phyloP scores from a whole-genome alignment of 2,888 invertebrate genomes.

The Drosophila melanosoma region DNA sequence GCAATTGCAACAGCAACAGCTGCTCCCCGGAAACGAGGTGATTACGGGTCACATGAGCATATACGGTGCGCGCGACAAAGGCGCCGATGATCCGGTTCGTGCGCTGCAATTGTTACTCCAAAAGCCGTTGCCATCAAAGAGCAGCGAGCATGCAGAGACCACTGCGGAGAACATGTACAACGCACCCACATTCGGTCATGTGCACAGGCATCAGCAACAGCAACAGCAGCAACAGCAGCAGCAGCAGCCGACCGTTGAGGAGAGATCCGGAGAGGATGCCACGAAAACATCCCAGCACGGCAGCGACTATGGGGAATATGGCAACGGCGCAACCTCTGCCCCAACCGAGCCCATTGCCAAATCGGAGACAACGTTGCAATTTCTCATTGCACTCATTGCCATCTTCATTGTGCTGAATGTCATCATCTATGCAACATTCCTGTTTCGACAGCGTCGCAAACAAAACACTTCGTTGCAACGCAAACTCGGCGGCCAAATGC shows the following conservation, averaged over 20 bases:
- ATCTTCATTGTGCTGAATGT: constrained; percentile 91
- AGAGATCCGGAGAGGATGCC: constrained; percentile 37
- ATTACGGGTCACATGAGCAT: constrained; percentile 85
- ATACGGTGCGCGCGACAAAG: constrained; percentile 83
- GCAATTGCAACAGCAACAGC: constrained; percentile 30
- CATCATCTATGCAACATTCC: constrained; percentile 82
- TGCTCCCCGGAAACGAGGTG: constrained; percentile 73
- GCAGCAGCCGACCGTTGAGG: constrained; percentile 36
- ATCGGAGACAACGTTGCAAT: constrained; percentile 87
- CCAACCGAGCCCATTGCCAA: constrained; percentile 85
- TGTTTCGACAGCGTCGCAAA: constrained; percentile 82
- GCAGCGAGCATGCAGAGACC: constrained; percentile 57
- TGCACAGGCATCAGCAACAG: constrained; percentile 53
- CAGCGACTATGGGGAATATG: constrained; percentile 41
- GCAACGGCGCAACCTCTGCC: constrained; percentile 8
- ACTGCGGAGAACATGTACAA: constrained; percentile 84
- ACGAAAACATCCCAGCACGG: constrained; percentile 27
- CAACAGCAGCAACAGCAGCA: constrained; percentile 17
- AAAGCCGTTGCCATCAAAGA: constrained; percentile 69
- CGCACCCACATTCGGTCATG: constrained; percentile 83
- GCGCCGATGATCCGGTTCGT: constrained; percentile 83
- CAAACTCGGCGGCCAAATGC: constrained; percentile 82
- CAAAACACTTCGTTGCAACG: constrained; percentile 72
- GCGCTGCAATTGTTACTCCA: constrained; percentile 82
- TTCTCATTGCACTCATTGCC: constrained; percentile 88